These are phyloP conservation scores for Chascanopsetta lugubris DNA, from an alignment of 2,113 vertebrate genomes.

Conservation along the genomic window DNA sequence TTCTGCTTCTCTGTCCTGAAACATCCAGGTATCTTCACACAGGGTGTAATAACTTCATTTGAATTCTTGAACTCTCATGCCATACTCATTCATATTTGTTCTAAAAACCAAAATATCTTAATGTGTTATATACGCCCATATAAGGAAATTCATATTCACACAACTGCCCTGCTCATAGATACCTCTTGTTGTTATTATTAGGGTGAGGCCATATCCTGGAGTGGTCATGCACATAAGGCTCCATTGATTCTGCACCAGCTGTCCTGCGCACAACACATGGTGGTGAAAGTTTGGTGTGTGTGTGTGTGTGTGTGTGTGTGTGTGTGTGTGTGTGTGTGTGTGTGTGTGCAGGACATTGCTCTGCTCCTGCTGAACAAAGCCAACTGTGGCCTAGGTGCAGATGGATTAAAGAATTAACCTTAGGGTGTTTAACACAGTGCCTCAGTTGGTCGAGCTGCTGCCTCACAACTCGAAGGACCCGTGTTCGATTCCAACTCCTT, in stretches of 20 bases:
- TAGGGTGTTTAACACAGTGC: too few relatives aligned
- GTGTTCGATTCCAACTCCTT: too few relatives aligned
- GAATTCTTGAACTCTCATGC: background rate
- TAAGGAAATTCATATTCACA: background rate
- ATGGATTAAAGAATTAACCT: too few relatives aligned
- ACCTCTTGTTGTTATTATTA: background rate
- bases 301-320: background rate
- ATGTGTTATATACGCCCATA: too few relatives aligned
- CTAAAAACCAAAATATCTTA: background rate
- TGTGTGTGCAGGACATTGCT: background rate
- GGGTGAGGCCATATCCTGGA: background rate
- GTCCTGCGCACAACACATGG: conserved; percentile 18
- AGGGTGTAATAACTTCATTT: too few relatives aligned
- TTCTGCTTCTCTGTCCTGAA: too few relatives aligned
- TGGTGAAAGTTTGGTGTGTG: background rate
- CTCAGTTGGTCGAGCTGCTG: too few relatives aligned
- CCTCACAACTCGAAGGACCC: too few relatives aligned
- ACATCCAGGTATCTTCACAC: too few relatives aligned
- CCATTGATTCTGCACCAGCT: conserved; percentile 30
- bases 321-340: background rate
- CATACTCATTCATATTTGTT: too few relatives aligned
- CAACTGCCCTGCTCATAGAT: background rate
- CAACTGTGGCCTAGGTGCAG: background rate
- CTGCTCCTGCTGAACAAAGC: conserved; percentile 34
- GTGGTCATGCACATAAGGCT: background rate